These are phyloP conservation scores for Podilymbus podiceps DNA, from an alignment of 2,113 vertebrate species.

Conservation along the genomic window DNA sequence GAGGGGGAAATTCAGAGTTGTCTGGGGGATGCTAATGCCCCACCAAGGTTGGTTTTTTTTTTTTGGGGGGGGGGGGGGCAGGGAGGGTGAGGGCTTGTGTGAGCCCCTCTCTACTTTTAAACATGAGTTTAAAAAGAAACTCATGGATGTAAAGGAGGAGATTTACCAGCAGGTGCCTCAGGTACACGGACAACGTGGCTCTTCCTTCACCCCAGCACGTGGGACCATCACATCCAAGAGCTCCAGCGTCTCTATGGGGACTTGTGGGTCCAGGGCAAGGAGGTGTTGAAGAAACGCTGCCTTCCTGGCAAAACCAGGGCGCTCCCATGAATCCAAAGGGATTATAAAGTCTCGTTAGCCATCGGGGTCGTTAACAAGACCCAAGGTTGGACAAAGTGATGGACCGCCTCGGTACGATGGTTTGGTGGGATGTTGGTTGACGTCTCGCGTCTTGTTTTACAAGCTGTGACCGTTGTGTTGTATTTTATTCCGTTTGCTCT, in stretches of 20 bases:
- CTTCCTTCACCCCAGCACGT: neutral
- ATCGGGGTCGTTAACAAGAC: neutral
- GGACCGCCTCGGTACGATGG: accelerated
- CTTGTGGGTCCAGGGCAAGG: neutral
- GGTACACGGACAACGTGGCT: neutral
- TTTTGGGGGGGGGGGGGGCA: too few species aligned
- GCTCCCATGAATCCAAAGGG: neutral
- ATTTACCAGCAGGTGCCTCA: neutral
- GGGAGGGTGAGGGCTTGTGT: too few species aligned
- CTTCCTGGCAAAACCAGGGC: neutral
- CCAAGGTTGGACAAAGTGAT: neutral
- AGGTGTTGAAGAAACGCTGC: neutral
- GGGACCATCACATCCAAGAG: neutral
- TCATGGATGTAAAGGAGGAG: neutral
- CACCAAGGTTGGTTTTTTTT: neutral
- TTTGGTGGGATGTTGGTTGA: neutral
- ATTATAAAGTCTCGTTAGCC: neutral
- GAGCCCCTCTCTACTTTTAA: too few species aligned
- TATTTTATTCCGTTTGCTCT: neutral
- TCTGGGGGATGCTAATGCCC: neutral
- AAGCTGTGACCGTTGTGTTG: neutral
- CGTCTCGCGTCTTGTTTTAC: neutral
- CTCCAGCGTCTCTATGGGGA: neutral
- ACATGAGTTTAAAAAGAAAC: neutral
- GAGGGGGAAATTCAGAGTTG: neutral